Conservation (phyloP, 2,888 invertebrate genomes). For the Lordiphosa fenestrarum region DNA sequence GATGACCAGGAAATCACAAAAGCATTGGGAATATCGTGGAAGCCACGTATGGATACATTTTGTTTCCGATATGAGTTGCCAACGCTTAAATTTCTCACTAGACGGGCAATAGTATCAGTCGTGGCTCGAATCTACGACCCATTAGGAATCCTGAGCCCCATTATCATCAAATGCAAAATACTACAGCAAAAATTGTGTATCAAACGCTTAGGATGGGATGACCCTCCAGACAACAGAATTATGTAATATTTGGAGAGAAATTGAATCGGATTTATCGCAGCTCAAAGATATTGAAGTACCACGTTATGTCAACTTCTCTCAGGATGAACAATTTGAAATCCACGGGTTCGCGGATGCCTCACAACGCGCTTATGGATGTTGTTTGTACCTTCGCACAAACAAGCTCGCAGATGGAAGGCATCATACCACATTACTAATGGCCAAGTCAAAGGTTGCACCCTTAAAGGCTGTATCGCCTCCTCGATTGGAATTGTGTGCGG, state of each 20-base stretch:
- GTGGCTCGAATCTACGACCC: neutral
- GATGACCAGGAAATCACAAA: no score
- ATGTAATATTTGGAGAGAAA: neutral
- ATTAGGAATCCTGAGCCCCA: neutral
- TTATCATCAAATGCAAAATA: neutral
- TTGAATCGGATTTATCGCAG: neutral
- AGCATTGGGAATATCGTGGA: no score
- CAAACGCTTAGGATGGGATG: neutral
- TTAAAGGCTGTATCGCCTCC: neutral
- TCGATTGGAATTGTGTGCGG: neutral
- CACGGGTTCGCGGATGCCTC: no score
- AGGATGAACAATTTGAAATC: no score
- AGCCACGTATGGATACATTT: no score
- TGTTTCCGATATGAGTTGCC: no score
- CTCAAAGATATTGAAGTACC: neutral
- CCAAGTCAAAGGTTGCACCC: neutral
- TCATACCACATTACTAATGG: no score
- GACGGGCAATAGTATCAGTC: neutral
- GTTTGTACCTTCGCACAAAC: no score
- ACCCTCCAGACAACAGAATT: neutral
- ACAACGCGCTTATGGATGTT: no score
- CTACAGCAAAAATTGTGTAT: neutral
- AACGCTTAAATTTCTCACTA: neutral
- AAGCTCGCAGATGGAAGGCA: no score
- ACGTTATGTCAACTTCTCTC: no score